A percentile compares a stretch with the other conserved stretches of the same genome.
Conservation (phyloP, 2,797 vertebrate genomes). For the Rhinichthys osculus region DNA sequence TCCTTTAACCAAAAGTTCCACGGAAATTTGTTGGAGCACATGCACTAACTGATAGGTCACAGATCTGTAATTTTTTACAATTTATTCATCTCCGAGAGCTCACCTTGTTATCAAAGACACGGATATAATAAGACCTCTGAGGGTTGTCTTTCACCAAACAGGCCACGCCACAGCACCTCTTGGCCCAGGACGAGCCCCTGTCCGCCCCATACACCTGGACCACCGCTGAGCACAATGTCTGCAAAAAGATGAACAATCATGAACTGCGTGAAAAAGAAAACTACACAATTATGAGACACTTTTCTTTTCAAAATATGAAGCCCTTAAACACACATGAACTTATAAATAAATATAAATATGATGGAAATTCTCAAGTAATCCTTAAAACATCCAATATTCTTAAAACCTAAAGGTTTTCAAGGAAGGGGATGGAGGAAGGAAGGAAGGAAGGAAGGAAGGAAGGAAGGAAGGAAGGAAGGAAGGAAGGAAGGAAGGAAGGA, state of each 20-base stretch:
- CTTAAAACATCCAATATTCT: no score
- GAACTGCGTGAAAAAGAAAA: not conserved
- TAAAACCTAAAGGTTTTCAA: no score
- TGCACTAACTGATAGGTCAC: not conserved
- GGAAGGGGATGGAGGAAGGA: rapidly evolving
- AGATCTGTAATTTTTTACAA: not conserved
- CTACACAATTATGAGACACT: not conserved
- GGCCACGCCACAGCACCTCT: conserved; percentile 95
- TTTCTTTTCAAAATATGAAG: not conserved
- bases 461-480: no score
- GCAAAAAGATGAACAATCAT: conserved; percentile 48
- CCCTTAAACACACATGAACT: not conserved
- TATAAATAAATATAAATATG: not conserved
- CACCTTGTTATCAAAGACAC: conserved; percentile 97
- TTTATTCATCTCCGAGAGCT: conserved; percentile 59
- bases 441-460: no score
- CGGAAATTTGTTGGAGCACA: not conserved
- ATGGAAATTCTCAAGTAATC: not conserved
- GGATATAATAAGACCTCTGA: conserved; percentile 96
- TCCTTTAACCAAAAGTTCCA: not conserved
- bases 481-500: no score
- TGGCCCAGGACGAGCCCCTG: conserved; percentile 88
- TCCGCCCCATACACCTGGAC: conserved; percentile 92
- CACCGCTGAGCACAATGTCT: conserved; percentile 94
- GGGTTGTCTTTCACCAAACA: conserved; percentile 99